phyloP scores from a whole-genome alignment of 2,113 vertebrate genomes.

The Rhynchomys soricoides region DNA sequence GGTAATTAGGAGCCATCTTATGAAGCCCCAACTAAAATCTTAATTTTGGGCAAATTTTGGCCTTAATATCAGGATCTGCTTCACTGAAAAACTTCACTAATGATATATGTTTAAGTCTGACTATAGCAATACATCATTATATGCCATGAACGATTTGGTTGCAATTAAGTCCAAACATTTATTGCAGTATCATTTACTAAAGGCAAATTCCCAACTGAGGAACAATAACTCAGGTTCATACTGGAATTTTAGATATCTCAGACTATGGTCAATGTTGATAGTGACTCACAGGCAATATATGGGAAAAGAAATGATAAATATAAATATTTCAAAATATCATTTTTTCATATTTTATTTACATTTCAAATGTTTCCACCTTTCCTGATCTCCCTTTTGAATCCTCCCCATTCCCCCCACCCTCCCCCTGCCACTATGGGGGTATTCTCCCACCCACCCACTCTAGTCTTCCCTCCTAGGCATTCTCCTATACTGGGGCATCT shows the following conservation, averaged over 20 bases:
- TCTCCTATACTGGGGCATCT: too few relatives aligned
- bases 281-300: slow-evolving; percentile 31
- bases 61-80: not conserved
- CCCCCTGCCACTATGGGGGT: too few relatives aligned
- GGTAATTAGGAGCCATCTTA: not conserved
- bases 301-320: not conserved
- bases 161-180: not conserved
- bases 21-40: slow-evolving; percentile 17
- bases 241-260: slow-evolving; percentile 26
- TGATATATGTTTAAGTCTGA: not conserved
- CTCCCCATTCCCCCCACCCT: too few relatives aligned
- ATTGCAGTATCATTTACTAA: slow-evolving; percentile 19
- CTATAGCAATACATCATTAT: not conserved
- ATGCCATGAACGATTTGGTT: not conserved
- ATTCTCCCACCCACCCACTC: too few relatives aligned
- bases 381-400: too few relatives aligned
- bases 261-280: not conserved
- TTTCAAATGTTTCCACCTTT: too few relatives aligned
- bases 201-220: slow-evolving; percentile 25
- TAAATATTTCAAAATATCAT: not conserved
- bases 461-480: too few relatives aligned
- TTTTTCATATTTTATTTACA: too few relatives aligned
- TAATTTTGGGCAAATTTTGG: not conserved
- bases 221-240: slow-evolving; percentile 3
- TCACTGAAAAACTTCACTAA: slow-evolving; percentile 32